These are phyloP conservation scores for Germaria angustata DNA, from an alignment of 2,888 invertebrate species.

Conservation along the genomic window DNA sequence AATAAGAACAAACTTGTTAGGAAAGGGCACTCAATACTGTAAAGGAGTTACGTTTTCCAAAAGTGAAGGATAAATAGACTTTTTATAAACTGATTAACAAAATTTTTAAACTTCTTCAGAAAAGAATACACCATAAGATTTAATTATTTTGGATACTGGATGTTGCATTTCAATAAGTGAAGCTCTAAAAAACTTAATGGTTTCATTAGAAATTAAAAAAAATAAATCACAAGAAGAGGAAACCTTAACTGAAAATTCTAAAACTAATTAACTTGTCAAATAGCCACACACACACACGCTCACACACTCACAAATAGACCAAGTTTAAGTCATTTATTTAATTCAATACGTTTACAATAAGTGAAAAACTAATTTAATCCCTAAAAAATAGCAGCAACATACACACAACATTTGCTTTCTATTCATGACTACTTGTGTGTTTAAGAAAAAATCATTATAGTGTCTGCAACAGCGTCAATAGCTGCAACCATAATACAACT, in stretches of 20 bases:
- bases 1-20: too few species aligned
- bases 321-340: constrained; percentile 8
- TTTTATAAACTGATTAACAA: too few species aligned
- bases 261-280: constrained; percentile 61
- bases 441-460: background rate
- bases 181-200: too few species aligned
- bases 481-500: background rate
- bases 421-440: background rate
- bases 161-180: too few species aligned
- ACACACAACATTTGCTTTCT: background rate
- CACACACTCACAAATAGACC: constrained; percentile 29
- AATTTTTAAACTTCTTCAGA: too few species aligned
- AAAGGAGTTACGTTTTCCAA: too few species aligned
- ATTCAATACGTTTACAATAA: constrained; percentile 5
- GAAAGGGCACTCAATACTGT: too few species aligned
- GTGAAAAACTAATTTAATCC: constrained; percentile 20
- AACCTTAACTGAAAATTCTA: background rate
- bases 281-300: constrained; percentile 37
- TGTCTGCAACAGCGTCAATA: constrained; percentile 24
- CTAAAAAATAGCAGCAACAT: background rate
- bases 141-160: too few species aligned
- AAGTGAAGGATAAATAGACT: too few species aligned
- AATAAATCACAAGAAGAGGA: too few species aligned
- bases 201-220: too few species aligned
- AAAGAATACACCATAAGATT: too few species aligned